Evolutionary conservation across 2,888 invertebrate species (phyloP).

Genomic region (Pammene fasciana): DNA sequence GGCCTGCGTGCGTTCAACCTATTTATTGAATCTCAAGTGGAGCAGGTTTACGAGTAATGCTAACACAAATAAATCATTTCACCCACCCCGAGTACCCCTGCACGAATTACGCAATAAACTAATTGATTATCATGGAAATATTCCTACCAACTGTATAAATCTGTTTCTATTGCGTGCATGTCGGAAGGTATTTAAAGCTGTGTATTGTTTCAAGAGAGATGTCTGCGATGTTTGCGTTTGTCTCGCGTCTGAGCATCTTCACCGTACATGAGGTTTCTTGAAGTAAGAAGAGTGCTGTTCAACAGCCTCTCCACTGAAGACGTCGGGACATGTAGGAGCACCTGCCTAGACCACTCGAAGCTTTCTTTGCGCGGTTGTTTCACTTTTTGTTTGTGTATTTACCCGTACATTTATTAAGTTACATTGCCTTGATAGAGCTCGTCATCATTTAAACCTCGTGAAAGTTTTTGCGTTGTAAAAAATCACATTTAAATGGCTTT

Average conservation of each 20-base stretch:
- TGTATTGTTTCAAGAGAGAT: conserved; percentile 18
- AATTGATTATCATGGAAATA: conserved; percentile 35
- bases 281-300: conserved; percentile 73
- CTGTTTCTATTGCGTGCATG: background rate
- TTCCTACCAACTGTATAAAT: background rate
- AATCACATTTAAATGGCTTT: conserved; percentile 6
- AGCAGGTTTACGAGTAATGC: conserved; percentile 62
- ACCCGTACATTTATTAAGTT: conserved; percentile 5
- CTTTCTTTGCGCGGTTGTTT: conserved; percentile 34
- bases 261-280: conserved; percentile 63
- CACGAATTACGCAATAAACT: conserved; percentile 37
- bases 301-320: conserved; percentile 73
- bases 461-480: conserved; percentile 6
- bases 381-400: conserved; percentile 32
- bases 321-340: conserved; percentile 51
- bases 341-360: conserved; percentile 38
- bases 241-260: conserved; percentile 37
- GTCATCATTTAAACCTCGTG: conserved; percentile 13
- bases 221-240: conserved; percentile 41
- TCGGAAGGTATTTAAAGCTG: conserved; percentile 8
- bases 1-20: conserved; percentile 57
- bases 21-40: conserved; percentile 65
- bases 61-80: conserved; percentile 66
- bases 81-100: conserved; percentile 47
- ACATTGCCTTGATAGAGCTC: conserved; percentile 7